These are phyloP conservation scores for Colossoma macropomum DNA, from an alignment of 2,113 vertebrate species.

Conservation along the genomic window DNA sequence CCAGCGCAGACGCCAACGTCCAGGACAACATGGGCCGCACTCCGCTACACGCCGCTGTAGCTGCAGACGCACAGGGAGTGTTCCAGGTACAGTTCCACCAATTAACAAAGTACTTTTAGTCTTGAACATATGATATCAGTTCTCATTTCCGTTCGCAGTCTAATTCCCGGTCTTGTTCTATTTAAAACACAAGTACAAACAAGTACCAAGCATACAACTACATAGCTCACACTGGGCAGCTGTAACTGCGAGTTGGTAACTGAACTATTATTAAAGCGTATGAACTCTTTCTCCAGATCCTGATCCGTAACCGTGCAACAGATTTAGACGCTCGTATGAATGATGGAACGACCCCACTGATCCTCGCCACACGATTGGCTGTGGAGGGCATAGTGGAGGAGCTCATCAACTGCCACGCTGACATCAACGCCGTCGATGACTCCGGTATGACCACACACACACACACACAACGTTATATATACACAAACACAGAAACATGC, in stretches of 20 bases:
- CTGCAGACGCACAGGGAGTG: slow-evolving; percentile 93
- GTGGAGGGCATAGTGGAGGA: slow-evolving; percentile 98
- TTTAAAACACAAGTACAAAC: background rate
- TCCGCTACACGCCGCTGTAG: slow-evolving; percentile 91
- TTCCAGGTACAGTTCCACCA: slow-evolving; percentile 86
- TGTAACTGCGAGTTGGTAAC: no score
- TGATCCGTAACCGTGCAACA: slow-evolving; percentile 95
- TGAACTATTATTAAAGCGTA: background rate
- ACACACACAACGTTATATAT: background rate
- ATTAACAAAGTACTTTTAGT: no score
- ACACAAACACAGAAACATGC: background rate
- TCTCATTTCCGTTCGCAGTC: no score
- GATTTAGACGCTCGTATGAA: slow-evolving; percentile 96
- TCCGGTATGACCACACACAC: slow-evolving; percentile 78
- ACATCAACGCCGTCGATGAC: slow-evolving; percentile 94
- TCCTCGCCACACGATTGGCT: slow-evolving; percentile 91
- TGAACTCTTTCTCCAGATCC: slow-evolving; percentile 77
- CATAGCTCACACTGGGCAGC: background rate
- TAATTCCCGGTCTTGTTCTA: no score
- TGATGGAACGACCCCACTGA: slow-evolving; percentile 93
- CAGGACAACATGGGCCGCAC: slow-evolving; percentile 98
- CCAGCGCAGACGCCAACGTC: slow-evolving; percentile 93
- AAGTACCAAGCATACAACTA: background rate
- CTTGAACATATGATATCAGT: no score
- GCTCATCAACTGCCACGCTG: slow-evolving; percentile 94